Percentiles rank a stretch among this genome's conserved stretches.
Evolutionary conservation across 1,140 invertebrate species (phyloP).

Genomic region (Spodoptera litura): DNA sequence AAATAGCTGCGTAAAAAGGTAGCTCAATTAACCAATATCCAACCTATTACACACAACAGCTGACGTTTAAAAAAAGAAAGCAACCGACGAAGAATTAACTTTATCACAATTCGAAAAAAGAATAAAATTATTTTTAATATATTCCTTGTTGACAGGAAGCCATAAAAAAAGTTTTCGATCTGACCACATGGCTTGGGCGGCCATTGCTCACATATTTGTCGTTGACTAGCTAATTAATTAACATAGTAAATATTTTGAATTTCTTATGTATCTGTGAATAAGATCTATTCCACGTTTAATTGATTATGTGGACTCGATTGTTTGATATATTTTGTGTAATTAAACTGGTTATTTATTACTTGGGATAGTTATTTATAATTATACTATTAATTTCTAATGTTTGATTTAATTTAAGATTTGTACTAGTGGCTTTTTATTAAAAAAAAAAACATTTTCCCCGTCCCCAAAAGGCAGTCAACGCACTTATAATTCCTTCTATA

Average conservation of each 20-base stretch:
- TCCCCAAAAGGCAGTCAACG: too few relatives aligned
- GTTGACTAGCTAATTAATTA: conserved; percentile 43
- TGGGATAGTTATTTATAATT: background rate
- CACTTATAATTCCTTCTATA: too few relatives aligned
- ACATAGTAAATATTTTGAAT: conserved; percentile 46
- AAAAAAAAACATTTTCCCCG: too few relatives aligned
- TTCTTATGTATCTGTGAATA: background rate
- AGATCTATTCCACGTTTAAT: background rate
- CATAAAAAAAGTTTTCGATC: conserved; percentile 43
- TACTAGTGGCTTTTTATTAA: too few relatives aligned
- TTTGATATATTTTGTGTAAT: background rate
- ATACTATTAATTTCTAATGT: too few relatives aligned
- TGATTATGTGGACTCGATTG: conserved; percentile 10
- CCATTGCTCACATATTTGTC: conserved; percentile 45
- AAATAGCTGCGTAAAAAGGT: background rate
- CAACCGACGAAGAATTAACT: conserved; percentile 2
- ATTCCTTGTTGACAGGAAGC: conserved; percentile 50
- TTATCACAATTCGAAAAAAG: conserved; percentile 27
- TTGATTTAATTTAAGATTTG: too few relatives aligned
- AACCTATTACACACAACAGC: background rate
- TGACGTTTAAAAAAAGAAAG: conserved; percentile 7
- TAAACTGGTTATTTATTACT: background rate
- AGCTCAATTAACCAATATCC: background rate
- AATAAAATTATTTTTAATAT: conserved; percentile 8
- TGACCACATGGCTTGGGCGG: conserved; percentile 35